Evolutionary conservation across 2,113 vertebrate genomes (phyloP).

Genomic region (Paratilapia polleni): DNA sequence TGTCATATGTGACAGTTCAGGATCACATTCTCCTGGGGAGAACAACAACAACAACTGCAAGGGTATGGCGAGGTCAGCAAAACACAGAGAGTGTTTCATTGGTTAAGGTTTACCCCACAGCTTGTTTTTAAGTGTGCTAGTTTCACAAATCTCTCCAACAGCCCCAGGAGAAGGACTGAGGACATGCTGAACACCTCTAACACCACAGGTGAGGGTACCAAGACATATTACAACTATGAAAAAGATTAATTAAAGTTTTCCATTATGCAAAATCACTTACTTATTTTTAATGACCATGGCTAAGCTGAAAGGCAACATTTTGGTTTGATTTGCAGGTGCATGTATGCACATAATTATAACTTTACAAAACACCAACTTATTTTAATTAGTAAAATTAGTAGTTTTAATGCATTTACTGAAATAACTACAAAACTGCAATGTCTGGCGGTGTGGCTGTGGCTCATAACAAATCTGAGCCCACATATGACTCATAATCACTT

Average conservation of each 20-base stretch:
- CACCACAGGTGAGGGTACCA: slow-evolving; percentile 41
- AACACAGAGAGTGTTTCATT: slow-evolving; percentile 43
- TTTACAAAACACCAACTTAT: background rate
- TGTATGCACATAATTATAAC: background rate
- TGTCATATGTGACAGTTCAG: background rate
- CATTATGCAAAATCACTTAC: background rate
- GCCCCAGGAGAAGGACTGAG: background rate
- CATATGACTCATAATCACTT: background rate
- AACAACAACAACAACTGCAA: background rate
- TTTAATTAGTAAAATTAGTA: accelerated
- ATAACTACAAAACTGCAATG: background rate
- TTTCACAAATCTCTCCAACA: background rate
- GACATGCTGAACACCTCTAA: slow-evolving; percentile 17
- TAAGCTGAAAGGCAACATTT: background rate
- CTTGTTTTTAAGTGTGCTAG: slow-evolving; percentile 17
- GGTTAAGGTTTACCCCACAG: background rate
- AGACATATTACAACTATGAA: accelerated
- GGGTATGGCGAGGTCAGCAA: slow-evolving; percentile 44
- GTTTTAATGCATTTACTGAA: background rate
- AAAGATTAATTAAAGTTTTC: background rate
- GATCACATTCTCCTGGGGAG: background rate
- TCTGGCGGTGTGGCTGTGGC: background rate
- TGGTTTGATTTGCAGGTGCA: background rate
- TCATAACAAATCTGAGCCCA: background rate
- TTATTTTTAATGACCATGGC: background rate